phyloP scores from a whole-genome alignment of 2,888 invertebrate genomes.

The Apamea monoglypha region DNA sequence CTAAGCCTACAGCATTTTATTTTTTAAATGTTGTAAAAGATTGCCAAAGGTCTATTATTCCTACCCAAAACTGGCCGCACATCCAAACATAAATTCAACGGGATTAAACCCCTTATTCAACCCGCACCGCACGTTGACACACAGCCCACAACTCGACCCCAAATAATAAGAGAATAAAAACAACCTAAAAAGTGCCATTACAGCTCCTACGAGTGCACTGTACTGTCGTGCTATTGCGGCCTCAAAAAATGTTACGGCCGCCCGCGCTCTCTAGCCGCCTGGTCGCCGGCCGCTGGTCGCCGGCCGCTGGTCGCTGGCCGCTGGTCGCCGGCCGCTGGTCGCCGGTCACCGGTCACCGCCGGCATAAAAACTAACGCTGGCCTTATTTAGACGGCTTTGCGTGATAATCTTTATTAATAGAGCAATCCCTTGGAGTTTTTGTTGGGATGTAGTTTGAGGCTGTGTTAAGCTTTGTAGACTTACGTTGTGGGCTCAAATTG shows the following conservation, averaged over 20 bases:
- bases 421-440: conserved; percentile 50
- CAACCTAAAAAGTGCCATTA: conserved; percentile 51
- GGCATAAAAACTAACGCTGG: conserved; percentile 37
- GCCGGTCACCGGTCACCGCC: background rate
- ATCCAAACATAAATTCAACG: conserved; percentile 35
- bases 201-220: conserved; percentile 51
- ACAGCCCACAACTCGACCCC: conserved; percentile 44
- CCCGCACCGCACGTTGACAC: conserved; percentile 40
- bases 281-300: background rate
- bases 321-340: background rate
- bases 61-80: conserved; percentile 24
- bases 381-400: conserved; percentile 48
- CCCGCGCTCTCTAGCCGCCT: conserved; percentile 12
- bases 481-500: conserved; percentile 36
- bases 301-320: background rate
- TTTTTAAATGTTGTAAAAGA: conserved; percentile 26
- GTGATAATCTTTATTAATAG: conserved; percentile 66
- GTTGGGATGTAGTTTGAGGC: conserved; percentile 44
- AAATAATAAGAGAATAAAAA: conserved; percentile 56
- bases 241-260: conserved; percentile 49
- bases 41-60: conserved; percentile 14
- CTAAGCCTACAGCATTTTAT: background rate
- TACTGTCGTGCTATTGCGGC: conserved; percentile 51
- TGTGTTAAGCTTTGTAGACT: conserved; percentile 42
- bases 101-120: conserved; percentile 35